A percentile compares a stretch with the other conserved stretches of the same genome.
Conservation (phyloP, 92 coral and sea anemone species). For the Palythoa caribaeorum region DNA sequence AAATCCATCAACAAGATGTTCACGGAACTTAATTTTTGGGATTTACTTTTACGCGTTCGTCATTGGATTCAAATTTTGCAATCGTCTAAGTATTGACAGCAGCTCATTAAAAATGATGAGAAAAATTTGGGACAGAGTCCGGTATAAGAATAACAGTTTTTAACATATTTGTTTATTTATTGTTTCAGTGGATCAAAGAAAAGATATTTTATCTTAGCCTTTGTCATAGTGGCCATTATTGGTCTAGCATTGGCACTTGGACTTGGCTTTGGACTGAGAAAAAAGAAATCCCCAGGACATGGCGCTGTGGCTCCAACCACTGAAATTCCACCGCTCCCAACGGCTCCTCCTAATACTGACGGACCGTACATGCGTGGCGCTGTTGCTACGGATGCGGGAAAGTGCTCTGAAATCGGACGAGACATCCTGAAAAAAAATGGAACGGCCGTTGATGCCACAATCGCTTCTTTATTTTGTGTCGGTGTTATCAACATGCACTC, state of each 20-base stretch:
- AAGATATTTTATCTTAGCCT: background rate
- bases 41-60: too few species aligned
- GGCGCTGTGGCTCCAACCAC: constrained; percentile 30
- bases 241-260: constrained; percentile 27
- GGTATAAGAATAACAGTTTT: background rate
- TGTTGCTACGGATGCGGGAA: constrained; percentile 79
- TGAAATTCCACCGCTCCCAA: constrained; percentile 51
- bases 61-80: too few species aligned
- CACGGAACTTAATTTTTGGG: too few species aligned
- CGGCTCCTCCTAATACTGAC: constrained; percentile 65
- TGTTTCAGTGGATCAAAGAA: constrained; percentile 35
- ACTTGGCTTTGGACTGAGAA: constrained; percentile 32
- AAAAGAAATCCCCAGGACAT: constrained; percentile 8
- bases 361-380: constrained; percentile 78
- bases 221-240: constrained; percentile 3
- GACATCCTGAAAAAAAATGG: constrained; percentile 65
- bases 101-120: too few species aligned
- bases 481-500: constrained; percentile 75
- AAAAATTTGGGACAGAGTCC: too few species aligned
- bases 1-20: too few species aligned
- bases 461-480: constrained; percentile 70
- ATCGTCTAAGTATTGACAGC: too few species aligned
- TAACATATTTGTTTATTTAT: background rate
- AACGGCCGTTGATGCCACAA: constrained; percentile 66
- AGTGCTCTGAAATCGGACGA: constrained; percentile 75